Conservation (phyloP, 2,113 vertebrate species). For the Trochalopteron elliotii region DNA sequence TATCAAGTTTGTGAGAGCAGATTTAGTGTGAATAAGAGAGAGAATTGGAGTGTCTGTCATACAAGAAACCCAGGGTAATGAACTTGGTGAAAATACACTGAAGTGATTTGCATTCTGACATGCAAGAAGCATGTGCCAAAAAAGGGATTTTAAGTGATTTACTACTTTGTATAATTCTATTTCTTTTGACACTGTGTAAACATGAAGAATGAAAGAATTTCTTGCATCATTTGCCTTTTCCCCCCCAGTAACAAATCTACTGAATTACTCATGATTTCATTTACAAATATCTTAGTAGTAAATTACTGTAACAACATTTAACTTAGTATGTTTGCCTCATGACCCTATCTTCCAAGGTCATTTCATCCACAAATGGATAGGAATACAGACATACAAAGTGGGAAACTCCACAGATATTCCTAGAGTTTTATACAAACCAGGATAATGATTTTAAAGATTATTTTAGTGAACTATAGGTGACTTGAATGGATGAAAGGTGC, state of each 20-base stretch:
- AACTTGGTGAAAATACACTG: not conserved
- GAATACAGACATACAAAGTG: not conserved
- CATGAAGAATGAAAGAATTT: rapidly evolving
- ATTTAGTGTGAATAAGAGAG: not conserved
- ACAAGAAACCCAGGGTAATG: not conserved
- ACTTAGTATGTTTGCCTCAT: not conserved
- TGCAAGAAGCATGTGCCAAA: not conserved
- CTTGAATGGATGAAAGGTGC: not conserved
- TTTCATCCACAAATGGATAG: not conserved
- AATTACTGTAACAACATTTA: not conserved
- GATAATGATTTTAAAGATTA: not conserved
- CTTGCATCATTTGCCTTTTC: not conserved
- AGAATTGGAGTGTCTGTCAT: not conserved
- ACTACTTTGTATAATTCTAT: not conserved
- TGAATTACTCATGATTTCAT: not conserved
- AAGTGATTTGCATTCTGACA: not conserved
- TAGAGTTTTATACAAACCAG: not conserved
- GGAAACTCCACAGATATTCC: not conserved
- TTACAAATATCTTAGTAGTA: not conserved
- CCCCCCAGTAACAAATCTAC: not conserved
- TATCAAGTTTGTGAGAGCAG: not conserved
- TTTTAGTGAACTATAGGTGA: not conserved
- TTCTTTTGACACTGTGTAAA: not conserved
- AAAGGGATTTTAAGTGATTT: not conserved
- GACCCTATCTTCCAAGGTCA: not conserved